These are phyloP conservation scores for Hemaris fuciformis DNA, from an alignment of 2,888 invertebrate genomes.

Conservation along the genomic window DNA sequence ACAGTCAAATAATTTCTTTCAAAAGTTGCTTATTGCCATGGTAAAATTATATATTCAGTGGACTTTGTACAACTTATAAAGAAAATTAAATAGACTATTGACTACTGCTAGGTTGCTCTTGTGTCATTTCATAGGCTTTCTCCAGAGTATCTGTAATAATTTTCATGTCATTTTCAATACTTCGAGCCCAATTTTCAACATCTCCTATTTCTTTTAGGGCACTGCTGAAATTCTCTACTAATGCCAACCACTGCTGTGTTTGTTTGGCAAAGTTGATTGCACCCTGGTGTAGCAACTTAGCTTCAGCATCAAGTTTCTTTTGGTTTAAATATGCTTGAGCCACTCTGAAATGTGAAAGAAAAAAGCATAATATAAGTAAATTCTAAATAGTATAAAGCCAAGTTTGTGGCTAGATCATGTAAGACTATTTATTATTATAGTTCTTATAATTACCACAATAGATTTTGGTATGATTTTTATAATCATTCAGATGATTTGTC, in stretches of 20 bases:
- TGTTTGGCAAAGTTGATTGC: constrained; percentile 97
- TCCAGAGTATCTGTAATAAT: constrained; percentile 95
- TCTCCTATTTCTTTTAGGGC: constrained; percentile 98
- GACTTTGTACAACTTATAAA: not conserved
- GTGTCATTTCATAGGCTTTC: constrained; percentile 92
- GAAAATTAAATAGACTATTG: constrained; percentile 38
- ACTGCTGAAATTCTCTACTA: constrained; percentile 93
- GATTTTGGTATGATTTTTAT: too few species aligned
- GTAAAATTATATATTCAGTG: not conserved
- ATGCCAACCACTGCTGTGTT: constrained; percentile 97
- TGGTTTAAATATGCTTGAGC: constrained; percentile 99
- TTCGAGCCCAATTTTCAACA: constrained; percentile 98
- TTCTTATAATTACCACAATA: too few species aligned
- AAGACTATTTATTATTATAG: too few species aligned
- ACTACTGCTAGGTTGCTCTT: constrained; percentile 51
- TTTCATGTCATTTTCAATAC: constrained; percentile 97
- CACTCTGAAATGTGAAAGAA: constrained; percentile 92
- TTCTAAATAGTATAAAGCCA: too few species aligned
- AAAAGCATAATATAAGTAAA: too few species aligned
- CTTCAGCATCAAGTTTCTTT: constrained; percentile 98
- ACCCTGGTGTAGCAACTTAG: constrained; percentile 96
- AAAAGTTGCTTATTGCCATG: not conserved
- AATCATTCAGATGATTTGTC: too few species aligned
- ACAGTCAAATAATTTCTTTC: too few species aligned
- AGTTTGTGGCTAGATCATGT: too few species aligned